Evolutionary conservation across 2,888 invertebrate genomes (phyloP).

Genomic region (Poecilus cupreus): DNA sequence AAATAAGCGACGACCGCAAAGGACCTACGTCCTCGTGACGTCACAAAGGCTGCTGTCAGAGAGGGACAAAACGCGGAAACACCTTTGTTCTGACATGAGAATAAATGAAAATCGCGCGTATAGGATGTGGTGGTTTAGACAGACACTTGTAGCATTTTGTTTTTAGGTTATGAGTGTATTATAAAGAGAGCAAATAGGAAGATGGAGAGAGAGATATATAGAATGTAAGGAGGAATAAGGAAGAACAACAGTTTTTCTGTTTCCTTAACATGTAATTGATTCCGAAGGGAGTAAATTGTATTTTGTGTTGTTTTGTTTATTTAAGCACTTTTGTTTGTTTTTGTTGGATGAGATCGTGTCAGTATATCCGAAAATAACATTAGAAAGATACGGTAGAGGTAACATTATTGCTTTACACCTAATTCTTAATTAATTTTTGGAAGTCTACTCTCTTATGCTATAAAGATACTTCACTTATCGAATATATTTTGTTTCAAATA

Average conservation of each 20-base stretch:
- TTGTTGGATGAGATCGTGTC: background rate
- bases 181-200: background rate
- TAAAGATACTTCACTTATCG: too few species aligned
- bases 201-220: background rate
- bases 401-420: background rate
- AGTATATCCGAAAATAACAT: background rate
- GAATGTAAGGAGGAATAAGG: background rate
- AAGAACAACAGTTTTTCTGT: constrained; percentile 12
- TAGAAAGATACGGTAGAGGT: background rate
- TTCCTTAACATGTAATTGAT: constrained; percentile 18
- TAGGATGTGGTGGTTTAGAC: background rate
- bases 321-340: background rate
- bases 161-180: background rate
- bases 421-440: too few species aligned
- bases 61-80: background rate
- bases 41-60: background rate
- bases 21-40: background rate
- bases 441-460: too few species aligned
- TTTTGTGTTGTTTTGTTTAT: background rate
- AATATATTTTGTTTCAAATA: too few species aligned
- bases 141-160: constrained; percentile 27
- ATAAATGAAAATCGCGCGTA: constrained; percentile 16
- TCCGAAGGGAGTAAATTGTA: constrained; percentile 33
- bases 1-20: background rate
- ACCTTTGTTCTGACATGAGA: background rate